Base-by-base conservation (phyloP, 2,797 vertebrate species). In the Premnoplex brunnescens region DNA sequence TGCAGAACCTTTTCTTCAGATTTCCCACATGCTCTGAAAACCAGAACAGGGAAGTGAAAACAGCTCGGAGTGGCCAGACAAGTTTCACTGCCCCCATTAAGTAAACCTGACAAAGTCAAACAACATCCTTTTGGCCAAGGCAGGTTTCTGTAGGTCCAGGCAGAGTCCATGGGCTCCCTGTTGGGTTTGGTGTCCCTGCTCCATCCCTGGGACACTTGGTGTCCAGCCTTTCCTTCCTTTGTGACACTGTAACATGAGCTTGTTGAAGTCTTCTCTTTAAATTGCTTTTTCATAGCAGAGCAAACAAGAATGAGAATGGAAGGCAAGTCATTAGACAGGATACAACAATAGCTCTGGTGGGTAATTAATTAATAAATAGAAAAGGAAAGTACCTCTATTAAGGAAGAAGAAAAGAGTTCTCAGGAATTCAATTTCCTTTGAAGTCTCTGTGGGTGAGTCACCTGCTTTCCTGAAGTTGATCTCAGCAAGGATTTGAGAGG, bases 371-470 rank as follows among this genome's bases (percentile, higher is more conserved):
- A 86, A 91, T 85, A 75, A 12, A 41, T 80, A 82, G 71, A 88
- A 76, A 94, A 93, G 82, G 88, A 88, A 95, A 93, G 71, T 85
- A 77, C 90, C 86, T 69, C 79, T 72, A 60, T 73, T 76, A 81
- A 84, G 22, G 28, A 6, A 36, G 83, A 46, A 19, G 39, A 44
- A 4, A 20, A n/a, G 18, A 26, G 41, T 41, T 63, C 77, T 81
- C 14, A 27, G 88, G 93, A 88, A 24, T 0, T 62, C 19, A 34
- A 27, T 63, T 93, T 39, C 90, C 67, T 95, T 93, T 93, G 94
- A 94, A 94, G 93, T 68, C 68, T 44, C 52, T 58, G 39, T 28
- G 59, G 20, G 43, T 24, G 58, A 63, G 41, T 82, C 85, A 55
- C 34, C 59, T 81, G 85, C 58, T 72, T 73, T 55, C 72, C 10